phyloP scores from a whole-genome alignment of 2,888 invertebrate species.

The Drosophila mulleri region DNA sequence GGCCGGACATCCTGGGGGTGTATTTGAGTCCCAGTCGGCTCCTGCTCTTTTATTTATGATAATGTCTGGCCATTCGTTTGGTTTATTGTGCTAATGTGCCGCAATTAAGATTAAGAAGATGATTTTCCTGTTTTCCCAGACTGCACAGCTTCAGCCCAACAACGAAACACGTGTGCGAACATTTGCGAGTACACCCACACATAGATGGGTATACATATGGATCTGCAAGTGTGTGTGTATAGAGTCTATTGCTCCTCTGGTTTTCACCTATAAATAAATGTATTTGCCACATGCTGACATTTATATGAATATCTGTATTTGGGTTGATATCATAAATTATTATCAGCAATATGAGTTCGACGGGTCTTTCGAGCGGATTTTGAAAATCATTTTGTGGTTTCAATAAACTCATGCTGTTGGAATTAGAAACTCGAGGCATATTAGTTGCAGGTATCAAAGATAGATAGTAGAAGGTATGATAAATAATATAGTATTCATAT shows the following conservation, averaged over 20 bases:
- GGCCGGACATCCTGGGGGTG: constrained; percentile 68
- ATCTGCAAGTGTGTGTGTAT: constrained; percentile 26
- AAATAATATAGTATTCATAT: not conserved
- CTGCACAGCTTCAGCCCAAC: not conserved
- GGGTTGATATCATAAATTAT: constrained; percentile 3
- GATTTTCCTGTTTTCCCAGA: constrained; percentile 68
- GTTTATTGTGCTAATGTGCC: constrained; percentile 84
- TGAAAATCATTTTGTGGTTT: constrained; percentile 1
- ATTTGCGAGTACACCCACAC: constrained; percentile 1
- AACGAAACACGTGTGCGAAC: constrained; percentile 36
- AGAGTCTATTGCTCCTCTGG: constrained; percentile 27
- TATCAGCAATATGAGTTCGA: constrained; percentile 9
- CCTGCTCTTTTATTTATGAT: constrained; percentile 84
- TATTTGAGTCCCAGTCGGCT: constrained; percentile 64
- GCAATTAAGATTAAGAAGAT: constrained; percentile 85
- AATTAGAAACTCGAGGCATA: not conserved
- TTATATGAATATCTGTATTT: constrained; percentile 8
- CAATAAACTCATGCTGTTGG: constrained; percentile 41
- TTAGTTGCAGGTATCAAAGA: not conserved
- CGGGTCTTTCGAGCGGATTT: not conserved
- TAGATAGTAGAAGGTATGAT: too few species aligned
- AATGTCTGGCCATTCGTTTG: constrained; percentile 84
- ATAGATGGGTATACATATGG: not conserved
- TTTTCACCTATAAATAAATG: constrained; percentile 67
- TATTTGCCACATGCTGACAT: constrained; percentile 49